Conservation (phyloP, 2,113 vertebrate genomes). For the Myiozetetes cayanensis region DNA sequence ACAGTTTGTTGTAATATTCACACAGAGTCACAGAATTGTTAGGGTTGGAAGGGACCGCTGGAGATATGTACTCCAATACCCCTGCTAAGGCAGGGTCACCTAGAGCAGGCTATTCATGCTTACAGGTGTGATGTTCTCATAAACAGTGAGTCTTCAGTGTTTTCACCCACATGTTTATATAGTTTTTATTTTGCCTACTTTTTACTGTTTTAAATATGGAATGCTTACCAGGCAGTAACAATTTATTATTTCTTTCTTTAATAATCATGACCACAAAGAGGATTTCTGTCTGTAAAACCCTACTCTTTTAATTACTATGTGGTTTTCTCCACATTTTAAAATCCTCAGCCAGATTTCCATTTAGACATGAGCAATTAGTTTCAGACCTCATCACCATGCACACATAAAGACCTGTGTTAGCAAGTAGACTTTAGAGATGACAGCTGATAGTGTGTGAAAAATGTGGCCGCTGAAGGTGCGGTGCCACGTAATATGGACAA, state of each 20-base stretch:
- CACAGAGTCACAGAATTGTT: not conserved
- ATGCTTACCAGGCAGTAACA: not conserved
- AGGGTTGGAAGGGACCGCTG: not conserved
- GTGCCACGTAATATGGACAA: not conserved
- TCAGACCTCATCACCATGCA: not conserved
- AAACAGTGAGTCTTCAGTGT: conserved; percentile 20
- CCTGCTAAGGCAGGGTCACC: not conserved
- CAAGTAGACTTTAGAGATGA: not conserved
- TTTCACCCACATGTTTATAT: not conserved
- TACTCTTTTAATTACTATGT: not conserved
- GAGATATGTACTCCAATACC: not conserved
- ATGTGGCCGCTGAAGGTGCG: not conserved
- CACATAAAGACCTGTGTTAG: fast-evolving
- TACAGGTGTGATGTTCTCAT: conserved; percentile 6
- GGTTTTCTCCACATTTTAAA: not conserved
- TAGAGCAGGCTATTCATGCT: not conserved
- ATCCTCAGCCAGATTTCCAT: not conserved
- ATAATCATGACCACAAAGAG: not conserved
- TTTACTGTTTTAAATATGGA: not conserved
- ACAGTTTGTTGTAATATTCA: conserved; percentile 58
- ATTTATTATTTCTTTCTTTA: not conserved
- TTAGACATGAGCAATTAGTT: not conserved
- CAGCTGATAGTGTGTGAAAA: not conserved
- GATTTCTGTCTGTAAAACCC: not conserved
- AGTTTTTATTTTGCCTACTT: not conserved